Base-by-base conservation (phyloP, 2,797 vertebrate species). In the Babyrousa celebensis region DNA sequence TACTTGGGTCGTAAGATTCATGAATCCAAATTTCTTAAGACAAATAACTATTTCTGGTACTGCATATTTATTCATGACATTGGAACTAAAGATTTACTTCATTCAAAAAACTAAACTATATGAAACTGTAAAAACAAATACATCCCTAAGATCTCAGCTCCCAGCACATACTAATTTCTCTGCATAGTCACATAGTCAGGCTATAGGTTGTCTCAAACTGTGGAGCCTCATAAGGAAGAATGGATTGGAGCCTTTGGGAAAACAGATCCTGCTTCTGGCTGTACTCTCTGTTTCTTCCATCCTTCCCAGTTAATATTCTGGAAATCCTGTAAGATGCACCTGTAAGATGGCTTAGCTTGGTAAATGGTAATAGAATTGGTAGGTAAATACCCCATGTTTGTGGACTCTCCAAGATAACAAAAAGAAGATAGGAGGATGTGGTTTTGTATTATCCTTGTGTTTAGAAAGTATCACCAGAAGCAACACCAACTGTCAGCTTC, bases 1-100 rank as follows among this genome's bases (percentile, higher is more conserved):
- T 84, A 60, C 21, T 36, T 74, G 52, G 27, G 20, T 92, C 65
- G 48, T 79, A 89, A 70, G 29, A 91, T 91, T 95, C 79, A 58
- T 74, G 83, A 96, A 85, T 54, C 56, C 72, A 88, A 48, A 84
- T 86, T 83, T 96, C 48, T 18, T 82, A 85, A 95, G 58, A 85
- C 9, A 82, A 96, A 72, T 5, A 63, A 48, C 43, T 60, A 18
- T 75, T 94, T 36, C 68, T 93, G 74, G 12, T 87, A 89, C 48
- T 83, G 17, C 12, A 89, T n/a, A 68, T 83, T 36, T 83, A 56
- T 85, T 95, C 56, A 70, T 89, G 68, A 29, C 29, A 54, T 36
- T 90, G 70, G n/a, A 77, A 74, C 63, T 79, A 43, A 93, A 89
- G 58, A 83, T 40, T 18, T 89, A 62, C 74, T 79, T 89, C 68